Percentiles rank a stretch among this genome's conserved stretches.
phyloP scores from a whole-genome alignment of 2,888 invertebrate genomes.

The Cheilosia variabilis region DNA sequence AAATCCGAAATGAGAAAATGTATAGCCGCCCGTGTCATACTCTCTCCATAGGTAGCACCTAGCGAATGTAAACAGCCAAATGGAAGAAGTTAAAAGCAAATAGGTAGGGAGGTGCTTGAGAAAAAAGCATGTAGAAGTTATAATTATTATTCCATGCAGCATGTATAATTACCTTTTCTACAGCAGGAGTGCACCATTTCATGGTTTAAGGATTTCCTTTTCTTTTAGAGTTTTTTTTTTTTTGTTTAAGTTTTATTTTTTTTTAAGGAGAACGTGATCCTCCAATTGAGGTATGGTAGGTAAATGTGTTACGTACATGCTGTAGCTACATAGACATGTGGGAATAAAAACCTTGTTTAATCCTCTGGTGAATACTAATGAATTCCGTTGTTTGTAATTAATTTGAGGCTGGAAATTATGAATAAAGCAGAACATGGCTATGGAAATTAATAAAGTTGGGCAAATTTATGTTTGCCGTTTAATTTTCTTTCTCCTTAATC shows the following conservation, averaged over 20 bases:
- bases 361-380: constrained; percentile 25
- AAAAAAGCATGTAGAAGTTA: constrained; percentile 15
- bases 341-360: constrained; percentile 1
- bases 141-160: constrained; percentile 39
- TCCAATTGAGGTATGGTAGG: constrained; percentile 4
- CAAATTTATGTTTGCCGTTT: too few species aligned
- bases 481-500: too few species aligned
- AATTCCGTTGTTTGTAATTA: constrained; percentile 11
- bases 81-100: constrained; percentile 15
- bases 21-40: not conserved
- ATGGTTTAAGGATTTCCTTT: not conserved
- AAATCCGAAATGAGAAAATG: too few species aligned
- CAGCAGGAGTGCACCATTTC: constrained; percentile 1
- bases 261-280: not conserved
- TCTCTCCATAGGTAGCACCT: not conserved
- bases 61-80: constrained; percentile 11
- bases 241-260: not conserved
- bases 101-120: not conserved
- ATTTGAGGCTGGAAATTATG: not conserved
- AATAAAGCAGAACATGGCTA: constrained; percentile 21
- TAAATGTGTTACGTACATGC: constrained; percentile 2
- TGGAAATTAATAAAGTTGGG: constrained; percentile 19
- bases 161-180: constrained; percentile 21
- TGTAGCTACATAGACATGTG: not conserved
- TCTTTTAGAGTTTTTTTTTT: not conserved